Conservation (phyloP, 1,140 invertebrate genomes). For the Magallana angulata region DNA sequence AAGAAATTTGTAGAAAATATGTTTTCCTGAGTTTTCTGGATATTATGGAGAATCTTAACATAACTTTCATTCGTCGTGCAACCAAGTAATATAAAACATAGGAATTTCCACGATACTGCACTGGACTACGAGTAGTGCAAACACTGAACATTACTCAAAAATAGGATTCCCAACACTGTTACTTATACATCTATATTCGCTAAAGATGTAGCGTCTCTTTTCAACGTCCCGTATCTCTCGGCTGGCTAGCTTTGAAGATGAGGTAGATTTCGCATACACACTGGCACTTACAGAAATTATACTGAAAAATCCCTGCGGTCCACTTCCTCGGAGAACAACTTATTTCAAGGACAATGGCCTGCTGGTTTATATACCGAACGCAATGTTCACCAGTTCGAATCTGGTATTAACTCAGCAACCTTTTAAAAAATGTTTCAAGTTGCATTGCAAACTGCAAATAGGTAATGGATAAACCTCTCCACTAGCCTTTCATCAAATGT, state of each 20-base stretch:
- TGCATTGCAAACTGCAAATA: too few species aligned
- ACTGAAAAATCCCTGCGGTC: too few species aligned
- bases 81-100: not conserved
- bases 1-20: not conserved
- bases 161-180: not conserved
- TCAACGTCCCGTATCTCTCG: not conserved
- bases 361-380: too few species aligned
- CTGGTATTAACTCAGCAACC: too few species aligned
- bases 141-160: slow-evolving; percentile 12
- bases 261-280: slow-evolving; percentile 21
- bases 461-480: too few species aligned
- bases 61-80: not conserved
- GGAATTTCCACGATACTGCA: not conserved
- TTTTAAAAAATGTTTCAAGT: too few species aligned
- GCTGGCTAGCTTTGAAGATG: slow-evolving; percentile 18
- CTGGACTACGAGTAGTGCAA: not conserved
- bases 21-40: slow-evolving; percentile 10
- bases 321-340: too few species aligned
- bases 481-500: too few species aligned
- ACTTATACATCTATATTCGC: not conserved
- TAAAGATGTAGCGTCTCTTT: not conserved
- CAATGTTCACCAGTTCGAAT: too few species aligned
- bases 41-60: not conserved
- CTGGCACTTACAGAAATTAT: not conserved
- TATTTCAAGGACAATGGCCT: too few species aligned